Base-by-base conservation (phyloP, 2,797 vertebrate genomes). In the Harpagifer antarcticus region DNA sequence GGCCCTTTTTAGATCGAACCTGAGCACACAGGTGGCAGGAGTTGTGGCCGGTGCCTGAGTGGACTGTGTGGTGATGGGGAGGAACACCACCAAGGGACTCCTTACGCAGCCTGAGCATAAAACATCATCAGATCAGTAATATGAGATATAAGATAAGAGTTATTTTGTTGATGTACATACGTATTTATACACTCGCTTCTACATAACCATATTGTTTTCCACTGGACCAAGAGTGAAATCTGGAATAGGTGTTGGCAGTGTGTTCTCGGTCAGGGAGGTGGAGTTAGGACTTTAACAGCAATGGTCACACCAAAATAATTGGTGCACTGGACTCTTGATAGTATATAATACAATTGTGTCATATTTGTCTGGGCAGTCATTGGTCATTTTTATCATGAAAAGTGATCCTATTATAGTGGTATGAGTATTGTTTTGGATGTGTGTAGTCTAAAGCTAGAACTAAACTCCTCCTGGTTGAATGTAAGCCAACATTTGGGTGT, bases 21-120 rank as follows among this genome's bases (percentile, higher is more conserved):
- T 94, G 96, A 61, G 94, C 95, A 81, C 97, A 99, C 68, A 97
- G 96, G 80, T 96, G 96, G 89, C 98, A 99, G 68, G 96, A 94
- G 63, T 96, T 97, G 84, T 93, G 95, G 0, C 95, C 94, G 10
- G 91, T 94, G 72, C 96, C 97, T 54, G 97, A 95, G 82, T 98
- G 98, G 74, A 99, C 96, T 0, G 98, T 99, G 87, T 99, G 98
- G 81, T 96, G 96, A 55, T 99, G 98, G 3, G 96, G 93, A 4
- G 96, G 95, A 42, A 94, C 77, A 5, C 94, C 93, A 0, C 94
- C 94, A 13, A 96, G 82, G n/a, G 95, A 96, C 74, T 93, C 96
- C 68, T 95, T 96, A 61, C 95, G 94, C n/a, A 96, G 86, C 88
- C 96, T 96, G 81, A 42, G 73, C 9, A 79, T 73, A 9, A 75